A percentile compares a stretch with the other conserved stretches of the same genome.
Evolutionary conservation across 2,797 vertebrate genomes (phyloP).

Genomic region (Phoebastria nigripes): DNA sequence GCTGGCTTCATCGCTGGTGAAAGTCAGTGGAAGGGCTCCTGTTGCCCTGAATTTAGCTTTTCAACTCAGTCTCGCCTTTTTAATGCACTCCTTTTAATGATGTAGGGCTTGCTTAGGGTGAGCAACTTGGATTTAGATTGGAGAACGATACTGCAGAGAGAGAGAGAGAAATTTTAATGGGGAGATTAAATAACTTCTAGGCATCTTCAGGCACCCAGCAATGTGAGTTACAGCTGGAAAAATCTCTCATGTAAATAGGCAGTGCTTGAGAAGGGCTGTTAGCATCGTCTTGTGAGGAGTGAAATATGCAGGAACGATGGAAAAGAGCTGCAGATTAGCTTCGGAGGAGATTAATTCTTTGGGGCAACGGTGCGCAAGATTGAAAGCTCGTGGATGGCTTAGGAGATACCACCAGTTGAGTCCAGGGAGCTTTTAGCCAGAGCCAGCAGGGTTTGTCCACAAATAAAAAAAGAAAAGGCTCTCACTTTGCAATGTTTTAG

Average conservation of each 20-base stretch:
- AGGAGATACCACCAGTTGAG: neutral
- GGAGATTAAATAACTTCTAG: conserved; percentile 22
- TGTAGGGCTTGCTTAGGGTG: neutral
- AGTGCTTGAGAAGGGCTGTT: neutral
- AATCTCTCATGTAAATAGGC: neutral
- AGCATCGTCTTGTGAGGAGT: neutral
- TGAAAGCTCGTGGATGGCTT: neutral
- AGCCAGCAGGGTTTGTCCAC: neutral
- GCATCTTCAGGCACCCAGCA: neutral
- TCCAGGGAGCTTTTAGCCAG: neutral
- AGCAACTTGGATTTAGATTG: conserved; percentile 30
- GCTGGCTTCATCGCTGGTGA: fast-evolving
- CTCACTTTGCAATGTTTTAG: neutral
- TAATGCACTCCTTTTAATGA: neutral
- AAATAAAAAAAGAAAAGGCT: neutral
- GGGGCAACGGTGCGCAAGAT: fast-evolving
- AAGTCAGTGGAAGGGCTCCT: neutral
- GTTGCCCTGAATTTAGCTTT: neutral
- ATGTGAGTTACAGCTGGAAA: conserved; percentile 16
- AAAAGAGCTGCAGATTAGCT: neutral
- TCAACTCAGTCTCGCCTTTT: neutral
- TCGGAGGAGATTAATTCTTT: neutral
- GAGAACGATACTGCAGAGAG: neutral
- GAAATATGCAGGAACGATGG: neutral
- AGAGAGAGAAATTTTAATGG: neutral